Conservation (phyloP, 2,888 invertebrate species). For the Dorcus parallelipipedus region DNA sequence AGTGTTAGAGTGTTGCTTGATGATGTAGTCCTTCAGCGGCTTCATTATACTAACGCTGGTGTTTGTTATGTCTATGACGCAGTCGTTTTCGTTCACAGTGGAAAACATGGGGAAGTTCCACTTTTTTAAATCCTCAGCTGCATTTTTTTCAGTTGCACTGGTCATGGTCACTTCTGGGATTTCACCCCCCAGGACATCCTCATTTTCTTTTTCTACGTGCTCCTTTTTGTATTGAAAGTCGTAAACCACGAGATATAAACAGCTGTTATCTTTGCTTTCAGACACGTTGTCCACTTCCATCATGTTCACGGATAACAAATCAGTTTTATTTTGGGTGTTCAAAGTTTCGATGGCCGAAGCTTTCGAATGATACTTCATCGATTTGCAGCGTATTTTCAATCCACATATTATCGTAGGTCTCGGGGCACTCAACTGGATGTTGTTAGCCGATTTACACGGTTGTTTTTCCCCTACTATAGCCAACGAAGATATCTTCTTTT, state of each 20-base stretch:
- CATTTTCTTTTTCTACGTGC: slow-evolving; percentile 10
- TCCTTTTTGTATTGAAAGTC: slow-evolving; percentile 64
- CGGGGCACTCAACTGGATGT: slow-evolving; percentile 30
- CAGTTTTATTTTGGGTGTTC: slow-evolving; percentile 71
- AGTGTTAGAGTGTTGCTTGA: slow-evolving; percentile 35
- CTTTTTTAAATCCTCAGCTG: slow-evolving; percentile 16
- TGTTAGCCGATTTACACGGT: slow-evolving; percentile 20
- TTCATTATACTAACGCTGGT: slow-evolving; percentile 8
- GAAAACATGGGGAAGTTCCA: slow-evolving; percentile 3
- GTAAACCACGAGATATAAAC: slow-evolving; percentile 63
- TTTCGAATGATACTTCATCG: slow-evolving; percentile 22
- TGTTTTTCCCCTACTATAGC: slow-evolving; percentile 31
- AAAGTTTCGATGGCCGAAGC: slow-evolving; percentile 62
- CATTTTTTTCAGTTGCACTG: slow-evolving; percentile 3
- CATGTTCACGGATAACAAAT: slow-evolving; percentile 44
- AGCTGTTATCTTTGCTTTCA: slow-evolving; percentile 25
- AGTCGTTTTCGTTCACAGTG: slow-evolving; percentile 6
- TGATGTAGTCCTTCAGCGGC: slow-evolving; percentile 16
- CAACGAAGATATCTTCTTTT: slow-evolving; percentile 44
- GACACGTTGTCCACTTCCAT: slow-evolving; percentile 37
- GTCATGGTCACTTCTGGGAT: slow-evolving; percentile 1
- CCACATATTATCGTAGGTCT: slow-evolving; percentile 55
- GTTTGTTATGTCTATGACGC: not conserved
- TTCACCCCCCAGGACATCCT: slow-evolving; percentile 20
- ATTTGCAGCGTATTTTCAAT: slow-evolving; percentile 42